Evolutionary conservation across 37 sponge, comb jelly and placozoan species (phyloP).

Genomic region (Halisarca cf. caerulea): DNA sequence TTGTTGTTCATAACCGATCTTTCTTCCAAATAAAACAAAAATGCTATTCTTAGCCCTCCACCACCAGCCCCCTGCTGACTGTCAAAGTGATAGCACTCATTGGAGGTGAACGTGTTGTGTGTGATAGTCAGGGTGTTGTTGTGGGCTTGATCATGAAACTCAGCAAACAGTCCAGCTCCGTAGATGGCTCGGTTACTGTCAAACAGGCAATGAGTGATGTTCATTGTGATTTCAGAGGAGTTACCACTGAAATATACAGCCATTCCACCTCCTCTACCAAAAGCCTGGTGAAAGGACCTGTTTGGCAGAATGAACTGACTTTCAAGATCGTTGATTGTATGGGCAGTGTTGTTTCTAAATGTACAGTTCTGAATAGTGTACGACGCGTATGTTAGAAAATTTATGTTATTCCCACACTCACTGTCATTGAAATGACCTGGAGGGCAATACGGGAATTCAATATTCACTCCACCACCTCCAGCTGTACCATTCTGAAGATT

Average conservation of each 20-base stretch:
- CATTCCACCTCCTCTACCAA: conserved; percentile 43
- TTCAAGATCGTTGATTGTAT: background rate
- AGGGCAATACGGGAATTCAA: conserved; percentile 18
- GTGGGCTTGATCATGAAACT: conserved; percentile 32
- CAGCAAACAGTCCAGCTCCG: conserved; percentile 18
- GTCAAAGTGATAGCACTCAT: background rate
- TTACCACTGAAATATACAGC: conserved; percentile 28
- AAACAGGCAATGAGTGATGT: background rate
- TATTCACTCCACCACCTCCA: conserved; percentile 14
- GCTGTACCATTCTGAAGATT: too few species aligned
- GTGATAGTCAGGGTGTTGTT: background rate
- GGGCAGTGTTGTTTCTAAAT: conserved; percentile 6
- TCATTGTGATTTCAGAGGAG: background rate
- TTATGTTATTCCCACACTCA: background rate
- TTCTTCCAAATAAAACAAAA: background rate
- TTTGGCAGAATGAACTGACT: background rate
- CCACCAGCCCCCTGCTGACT: background rate
- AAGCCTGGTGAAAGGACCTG: background rate
- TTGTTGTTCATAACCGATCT: background rate
- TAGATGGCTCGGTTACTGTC: background rate
- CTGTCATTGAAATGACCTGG: background rate
- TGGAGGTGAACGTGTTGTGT: background rate
- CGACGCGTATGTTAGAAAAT: background rate
- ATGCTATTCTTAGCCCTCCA: conserved; percentile 2
- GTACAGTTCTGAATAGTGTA: conserved; percentile 3